Conservation (phyloP, 2,797 vertebrate species). For the Hemibagrus guttatus region DNA sequence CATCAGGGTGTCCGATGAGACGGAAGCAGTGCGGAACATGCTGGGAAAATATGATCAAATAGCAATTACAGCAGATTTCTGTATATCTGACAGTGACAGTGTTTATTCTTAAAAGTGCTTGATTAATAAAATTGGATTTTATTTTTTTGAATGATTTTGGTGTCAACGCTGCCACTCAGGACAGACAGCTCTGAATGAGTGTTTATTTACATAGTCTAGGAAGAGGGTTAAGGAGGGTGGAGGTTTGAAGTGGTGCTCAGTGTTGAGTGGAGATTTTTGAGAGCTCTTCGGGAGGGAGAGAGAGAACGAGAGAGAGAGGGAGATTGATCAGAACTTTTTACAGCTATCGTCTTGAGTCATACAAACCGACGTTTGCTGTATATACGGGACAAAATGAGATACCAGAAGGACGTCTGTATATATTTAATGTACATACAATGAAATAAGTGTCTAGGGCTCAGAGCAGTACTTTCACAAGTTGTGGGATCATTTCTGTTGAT, state of each 20-base stretch:
- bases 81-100: not conserved
- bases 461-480: not conserved
- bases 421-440: not conserved
- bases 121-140: not conserved
- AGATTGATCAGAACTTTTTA: not conserved
- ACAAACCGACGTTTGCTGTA: not conserved
- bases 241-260: constrained; percentile 4
- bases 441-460: not conserved
- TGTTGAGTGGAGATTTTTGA: constrained; percentile 2
- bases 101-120: not conserved
- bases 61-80: not conserved
- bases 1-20: not conserved
- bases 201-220: not conserved
- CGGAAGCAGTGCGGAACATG: not conserved
- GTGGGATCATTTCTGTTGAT: too few relatives aligned
- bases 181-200: not conserved
- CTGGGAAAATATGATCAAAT: not conserved
- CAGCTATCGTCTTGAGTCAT: not conserved
- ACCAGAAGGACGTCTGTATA: not conserved
- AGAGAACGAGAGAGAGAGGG: not conserved
- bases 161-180: not conserved
- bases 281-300: not conserved
- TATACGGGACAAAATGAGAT: not conserved
- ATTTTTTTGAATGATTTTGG: not conserved
- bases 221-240: not conserved